Base-by-base conservation (phyloP, 1,140 invertebrate genomes). In the Thaumatotibia leucotreta region DNA sequence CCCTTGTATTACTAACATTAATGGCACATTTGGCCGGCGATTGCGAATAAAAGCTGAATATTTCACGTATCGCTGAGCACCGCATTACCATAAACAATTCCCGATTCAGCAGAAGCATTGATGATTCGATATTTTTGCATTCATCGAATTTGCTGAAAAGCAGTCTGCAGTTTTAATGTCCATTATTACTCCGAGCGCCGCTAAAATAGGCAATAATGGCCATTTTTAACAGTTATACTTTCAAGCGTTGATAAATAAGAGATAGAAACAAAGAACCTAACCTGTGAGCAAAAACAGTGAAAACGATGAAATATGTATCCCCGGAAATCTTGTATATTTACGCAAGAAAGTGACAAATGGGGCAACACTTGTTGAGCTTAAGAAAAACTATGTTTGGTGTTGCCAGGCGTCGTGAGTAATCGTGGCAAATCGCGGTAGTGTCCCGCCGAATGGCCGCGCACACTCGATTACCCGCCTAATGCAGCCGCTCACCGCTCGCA, bases 1-100 rank as follows among this genome's bases (percentile, higher is more conserved):
- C 32, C 10, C 1, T 50, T 23, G 49, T 9, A 4, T 20, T 50
- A 23, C 23, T 52, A 24, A 8, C 50, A n/a, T 69, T 65, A 68
- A 68, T 64, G 29, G 63, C 63, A 23, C 58, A 50, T 64, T 68
- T 58, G 64, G 54, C 33, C 35, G 29, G 39, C 32, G 20, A 22
- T 52, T 66, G 63, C 49, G 66, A 69, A 76, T 73, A 76, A 74
- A 76, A 74, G 66, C 63, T 29, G 67, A 76, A 77, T 72, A 75
- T 78, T 78, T 78, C 72, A 76, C 75, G 68, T 80, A 82, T 77
- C 74, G 64, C 54, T 49, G 66, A 33, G 14, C 63, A 58, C 63
- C 31, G 61, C 67, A 81, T 81, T 81, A 80, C 72, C 77, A 82
- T 82, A 83, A 83, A 82, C 75, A 83, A 83, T 82, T 83, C 76